Conservation (phyloP, 2,797 vertebrate genomes). For the Halcyon leucocephala region DNA sequence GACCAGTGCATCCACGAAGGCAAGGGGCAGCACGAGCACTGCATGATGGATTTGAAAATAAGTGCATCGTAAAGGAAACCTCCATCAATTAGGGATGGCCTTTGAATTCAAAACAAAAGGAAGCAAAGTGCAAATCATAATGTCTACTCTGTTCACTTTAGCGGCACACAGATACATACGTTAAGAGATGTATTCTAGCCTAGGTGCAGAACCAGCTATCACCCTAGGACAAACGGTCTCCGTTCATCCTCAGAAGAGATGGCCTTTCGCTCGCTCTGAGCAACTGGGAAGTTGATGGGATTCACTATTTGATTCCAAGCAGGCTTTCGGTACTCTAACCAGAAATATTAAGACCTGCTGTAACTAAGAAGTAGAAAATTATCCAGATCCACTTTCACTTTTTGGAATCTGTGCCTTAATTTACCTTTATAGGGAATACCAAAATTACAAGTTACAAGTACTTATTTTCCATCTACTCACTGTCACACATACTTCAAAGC, state of each 20-base stretch:
- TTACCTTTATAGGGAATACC: not conserved
- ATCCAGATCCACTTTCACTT: not conserved
- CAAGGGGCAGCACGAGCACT: constrained; percentile 45
- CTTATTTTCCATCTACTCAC: not conserved
- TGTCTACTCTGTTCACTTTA: not conserved
- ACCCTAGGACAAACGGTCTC: not conserved
- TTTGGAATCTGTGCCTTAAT: not conserved
- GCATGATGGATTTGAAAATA: constrained; percentile 65
- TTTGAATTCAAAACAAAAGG: constrained; percentile 67
- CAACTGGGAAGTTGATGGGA: not conserved
- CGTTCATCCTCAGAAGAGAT: not conserved
- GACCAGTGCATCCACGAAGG: constrained; percentile 61
- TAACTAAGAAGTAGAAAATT: not conserved
- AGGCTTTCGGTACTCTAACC: not conserved
- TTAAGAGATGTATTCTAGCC: not conserved
- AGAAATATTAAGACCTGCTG: not conserved
- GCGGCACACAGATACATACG: not conserved
- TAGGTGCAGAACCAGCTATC: not conserved
- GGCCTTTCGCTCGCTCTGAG: not conserved
- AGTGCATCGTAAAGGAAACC: constrained; percentile 62
- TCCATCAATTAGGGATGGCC: constrained; percentile 64
- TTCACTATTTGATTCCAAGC: not conserved
- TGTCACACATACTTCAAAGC: not conserved
- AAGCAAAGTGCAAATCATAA: constrained; percentile 45
- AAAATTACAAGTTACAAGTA: not conserved